Percentiles rank a stretch among this genome's conserved stretches.
phyloP scores from a whole-genome alignment of 1,140 invertebrate genomes.

The Macrobrachium rosenbergii region DNA sequence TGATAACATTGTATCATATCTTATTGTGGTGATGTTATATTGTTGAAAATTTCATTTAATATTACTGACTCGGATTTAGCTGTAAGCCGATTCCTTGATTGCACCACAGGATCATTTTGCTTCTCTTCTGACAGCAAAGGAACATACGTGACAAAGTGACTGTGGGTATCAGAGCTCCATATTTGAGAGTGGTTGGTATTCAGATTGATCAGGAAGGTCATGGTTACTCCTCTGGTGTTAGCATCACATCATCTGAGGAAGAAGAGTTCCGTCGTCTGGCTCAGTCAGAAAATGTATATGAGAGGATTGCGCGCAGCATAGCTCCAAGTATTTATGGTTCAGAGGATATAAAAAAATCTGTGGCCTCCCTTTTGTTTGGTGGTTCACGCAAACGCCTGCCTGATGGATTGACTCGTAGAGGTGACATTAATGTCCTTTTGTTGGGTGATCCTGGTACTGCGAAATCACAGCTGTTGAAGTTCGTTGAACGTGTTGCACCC shows the following conservation, averaged over 20 bases:
- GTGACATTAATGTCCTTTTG: slow-evolving; percentile 96
- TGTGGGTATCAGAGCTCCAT: slow-evolving; percentile 93
- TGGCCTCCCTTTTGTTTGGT: slow-evolving; percentile 95
- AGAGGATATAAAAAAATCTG: slow-evolving; percentile 96
- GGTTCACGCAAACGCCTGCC: slow-evolving; percentile 90
- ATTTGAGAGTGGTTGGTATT: slow-evolving; percentile 94
- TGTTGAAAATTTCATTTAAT: not conserved
- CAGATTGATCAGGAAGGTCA: slow-evolving; percentile 86
- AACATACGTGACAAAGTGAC: slow-evolving; percentile 80
- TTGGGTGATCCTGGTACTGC: slow-evolving; percentile 99
- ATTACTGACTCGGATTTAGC: not conserved
- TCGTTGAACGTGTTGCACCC: slow-evolving; percentile 96
- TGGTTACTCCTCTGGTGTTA: slow-evolving; percentile 73
- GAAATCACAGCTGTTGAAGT: slow-evolving; percentile 98
- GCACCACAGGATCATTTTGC: slow-evolving; percentile 40
- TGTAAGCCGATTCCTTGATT: not conserved
- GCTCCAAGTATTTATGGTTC: slow-evolving; percentile 98
- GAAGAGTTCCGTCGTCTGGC: slow-evolving; percentile 91
- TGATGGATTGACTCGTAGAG: slow-evolving; percentile 93
- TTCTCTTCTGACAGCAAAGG: slow-evolving; percentile 34
- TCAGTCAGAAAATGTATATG: slow-evolving; percentile 87
- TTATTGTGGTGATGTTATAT: not conserved
- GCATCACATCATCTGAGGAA: slow-evolving; percentile 83
- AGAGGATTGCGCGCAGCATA: slow-evolving; percentile 90
- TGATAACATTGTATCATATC: no score